Evolutionary conservation across 2,888 invertebrate genomes (phyloP).

Genomic region (Ptilodon capucinus): DNA sequence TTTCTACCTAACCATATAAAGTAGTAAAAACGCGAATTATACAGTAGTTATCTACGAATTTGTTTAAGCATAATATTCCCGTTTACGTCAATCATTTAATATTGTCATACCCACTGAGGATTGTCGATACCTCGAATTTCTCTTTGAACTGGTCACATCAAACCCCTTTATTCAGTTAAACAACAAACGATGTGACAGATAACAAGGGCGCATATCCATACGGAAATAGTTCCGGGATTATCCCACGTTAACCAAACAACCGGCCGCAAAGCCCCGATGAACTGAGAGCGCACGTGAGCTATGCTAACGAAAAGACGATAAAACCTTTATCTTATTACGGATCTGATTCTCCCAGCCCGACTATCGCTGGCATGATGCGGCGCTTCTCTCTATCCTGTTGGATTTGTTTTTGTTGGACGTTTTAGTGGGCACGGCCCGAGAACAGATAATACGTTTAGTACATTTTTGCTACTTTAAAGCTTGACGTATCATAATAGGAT

Average conservation of each 20-base stretch:
- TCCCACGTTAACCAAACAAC: slow-evolving; percentile 70
- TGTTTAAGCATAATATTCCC: background rate
- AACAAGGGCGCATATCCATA: slow-evolving; percentile 48
- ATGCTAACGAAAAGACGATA: slow-evolving; percentile 77
- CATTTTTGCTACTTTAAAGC: background rate
- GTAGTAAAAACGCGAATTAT: no score
- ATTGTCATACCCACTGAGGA: slow-evolving; percentile 4
- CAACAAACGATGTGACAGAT: slow-evolving; percentile 54
- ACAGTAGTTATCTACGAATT: background rate
- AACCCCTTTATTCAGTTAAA: slow-evolving; percentile 51
- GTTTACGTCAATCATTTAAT: slow-evolving; percentile 1
- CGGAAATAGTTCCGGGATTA: slow-evolving; percentile 67
- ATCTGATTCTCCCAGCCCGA: slow-evolving; percentile 45
- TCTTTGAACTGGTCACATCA: slow-evolving; percentile 29
- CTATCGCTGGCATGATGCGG: slow-evolving; percentile 28
- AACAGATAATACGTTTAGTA: slow-evolving; percentile 21
- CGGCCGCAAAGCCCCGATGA: slow-evolving; percentile 58
- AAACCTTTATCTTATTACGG: slow-evolving; percentile 79
- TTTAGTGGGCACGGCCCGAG: slow-evolving; percentile 12
- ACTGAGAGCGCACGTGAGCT: slow-evolving; percentile 63
- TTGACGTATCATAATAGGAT: background rate
- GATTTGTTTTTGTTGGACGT: slow-evolving; percentile 11
- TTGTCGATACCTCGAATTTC: slow-evolving; percentile 14
- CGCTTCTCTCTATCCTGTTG: slow-evolving; percentile 34
- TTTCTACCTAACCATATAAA: no score